Evolutionary conservation across 2,888 invertebrate species (phyloP).

Genomic region (Venusia cambrica): DNA sequence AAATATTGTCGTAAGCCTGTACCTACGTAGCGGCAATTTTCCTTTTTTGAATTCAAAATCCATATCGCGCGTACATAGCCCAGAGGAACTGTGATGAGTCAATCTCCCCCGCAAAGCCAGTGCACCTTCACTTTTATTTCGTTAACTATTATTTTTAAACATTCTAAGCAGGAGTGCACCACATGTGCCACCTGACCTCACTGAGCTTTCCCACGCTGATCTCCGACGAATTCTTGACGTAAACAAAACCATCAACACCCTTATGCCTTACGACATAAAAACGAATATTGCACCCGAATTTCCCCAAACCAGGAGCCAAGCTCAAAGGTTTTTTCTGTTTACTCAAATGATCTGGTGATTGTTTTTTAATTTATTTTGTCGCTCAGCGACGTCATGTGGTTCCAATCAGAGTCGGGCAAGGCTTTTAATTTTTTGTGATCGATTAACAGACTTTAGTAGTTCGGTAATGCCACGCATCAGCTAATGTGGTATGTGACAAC

Average conservation of each 20-base stretch:
- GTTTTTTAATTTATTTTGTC: slow-evolving; percentile 79
- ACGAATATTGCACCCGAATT: slow-evolving; percentile 40
- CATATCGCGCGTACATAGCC: too few species aligned
- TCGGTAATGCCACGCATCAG: slow-evolving; percentile 22
- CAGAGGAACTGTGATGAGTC: too few species aligned
- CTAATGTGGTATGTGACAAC: slow-evolving; percentile 22
- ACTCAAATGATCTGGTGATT: slow-evolving; percentile 78
- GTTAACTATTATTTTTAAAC: slow-evolving; percentile 74
- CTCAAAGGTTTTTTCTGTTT: slow-evolving; percentile 73
- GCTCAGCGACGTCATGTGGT: slow-evolving; percentile 73
- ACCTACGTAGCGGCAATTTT: too few species aligned
- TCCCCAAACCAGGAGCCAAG: slow-evolving; percentile 60
- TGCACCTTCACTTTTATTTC: slow-evolving; percentile 61
- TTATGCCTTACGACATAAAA: slow-evolving; percentile 41
- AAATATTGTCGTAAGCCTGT: too few species aligned
- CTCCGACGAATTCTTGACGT: slow-evolving; percentile 54
- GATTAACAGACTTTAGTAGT: slow-evolving; percentile 41
- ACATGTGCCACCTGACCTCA: slow-evolving; percentile 79
- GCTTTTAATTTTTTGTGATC: slow-evolving; percentile 65
- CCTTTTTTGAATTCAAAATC: too few species aligned
- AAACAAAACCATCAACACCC: slow-evolving; percentile 56
- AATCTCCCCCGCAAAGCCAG: slow-evolving; percentile 69
- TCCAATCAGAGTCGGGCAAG: slow-evolving; percentile 67
- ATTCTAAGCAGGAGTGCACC: slow-evolving; percentile 68
- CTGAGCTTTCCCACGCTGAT: slow-evolving; percentile 74